A percentile compares a stretch with the other conserved stretches of the same genome.
Conservation (phyloP, 92 coral and sea anemone species). For the Epizoanthus scotinus region DNA sequence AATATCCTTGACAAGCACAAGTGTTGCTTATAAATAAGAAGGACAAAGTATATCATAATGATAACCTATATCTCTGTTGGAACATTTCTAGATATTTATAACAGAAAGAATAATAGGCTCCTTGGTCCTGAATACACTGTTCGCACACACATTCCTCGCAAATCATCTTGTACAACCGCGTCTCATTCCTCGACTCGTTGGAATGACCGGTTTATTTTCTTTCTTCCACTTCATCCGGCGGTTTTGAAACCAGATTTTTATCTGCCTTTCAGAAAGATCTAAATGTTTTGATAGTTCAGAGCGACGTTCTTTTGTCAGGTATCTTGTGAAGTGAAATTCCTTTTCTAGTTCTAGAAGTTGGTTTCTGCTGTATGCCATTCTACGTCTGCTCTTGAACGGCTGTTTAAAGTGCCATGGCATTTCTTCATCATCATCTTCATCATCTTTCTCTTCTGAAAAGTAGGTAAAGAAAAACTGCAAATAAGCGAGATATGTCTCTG, state of each 20-base stretch:
- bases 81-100: conserved; percentile 12
- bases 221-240: conserved; percentile 99
- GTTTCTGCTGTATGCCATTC: conserved; percentile 93
- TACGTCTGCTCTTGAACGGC: conserved; percentile 91
- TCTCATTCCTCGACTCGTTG: conserved; percentile 98
- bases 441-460: conserved; percentile 27
- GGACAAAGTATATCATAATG: not conserved
- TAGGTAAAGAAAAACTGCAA: conserved; percentile 12
- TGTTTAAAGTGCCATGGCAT: conserved; percentile 94
- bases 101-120: not conserved
- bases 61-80: not conserved
- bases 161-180: conserved; percentile 82
- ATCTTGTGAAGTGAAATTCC: conserved; percentile 98
- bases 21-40: not conserved
- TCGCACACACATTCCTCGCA: not conserved
- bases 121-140: not conserved
- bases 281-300: conserved; percentile 87
- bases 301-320: conserved; percentile 94
- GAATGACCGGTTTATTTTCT: conserved; percentile 98
- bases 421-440: conserved; percentile 34
- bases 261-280: conserved; percentile 93
- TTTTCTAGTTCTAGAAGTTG: conserved; percentile 96
- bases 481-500: not conserved
- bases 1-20: not conserved
- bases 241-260: conserved; percentile 99